A percentile compares a stretch with the other conserved stretches of the same genome.
Conservation (phyloP, 2,797 vertebrate genomes). For the Coluber constrictor region DNA sequence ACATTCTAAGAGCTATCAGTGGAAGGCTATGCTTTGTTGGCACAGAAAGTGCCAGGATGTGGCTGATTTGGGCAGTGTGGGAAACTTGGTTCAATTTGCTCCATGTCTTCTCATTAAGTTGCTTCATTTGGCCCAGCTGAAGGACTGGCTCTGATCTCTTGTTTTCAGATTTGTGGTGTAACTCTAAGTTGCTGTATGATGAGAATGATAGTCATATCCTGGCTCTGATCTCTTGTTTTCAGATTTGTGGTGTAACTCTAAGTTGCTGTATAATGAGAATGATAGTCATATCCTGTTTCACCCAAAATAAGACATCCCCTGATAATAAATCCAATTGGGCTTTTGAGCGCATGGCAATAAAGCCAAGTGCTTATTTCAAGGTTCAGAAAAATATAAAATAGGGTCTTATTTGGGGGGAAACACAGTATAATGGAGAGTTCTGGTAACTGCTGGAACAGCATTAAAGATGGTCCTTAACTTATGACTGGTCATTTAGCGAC, state of each 20-base stretch:
- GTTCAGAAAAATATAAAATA: too few relatives aligned
- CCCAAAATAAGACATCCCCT: too few relatives aligned
- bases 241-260: background rate
- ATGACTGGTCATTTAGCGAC: background rate
- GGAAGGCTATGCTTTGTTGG: background rate
- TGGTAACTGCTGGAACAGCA: background rate
- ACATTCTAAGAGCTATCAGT: background rate
- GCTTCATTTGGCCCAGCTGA: background rate
- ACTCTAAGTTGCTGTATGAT: too few relatives aligned
- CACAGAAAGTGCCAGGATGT: background rate
- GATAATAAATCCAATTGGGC: too few relatives aligned
- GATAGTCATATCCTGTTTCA: too few relatives aligned
- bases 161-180: too few relatives aligned
- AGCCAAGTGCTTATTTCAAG: too few relatives aligned
- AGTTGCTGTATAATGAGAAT: background rate
- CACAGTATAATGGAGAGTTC: too few relatives aligned
- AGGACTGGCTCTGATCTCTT: background rate
- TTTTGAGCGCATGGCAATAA: too few relatives aligned
- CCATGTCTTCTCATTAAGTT: background rate
- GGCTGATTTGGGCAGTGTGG: background rate
- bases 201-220: too few relatives aligned
- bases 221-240: too few relatives aligned
- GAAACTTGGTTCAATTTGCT: background rate
- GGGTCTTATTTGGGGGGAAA: too few relatives aligned
- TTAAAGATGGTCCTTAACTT: background rate